These are phyloP conservation scores for Halcyon malimbica DNA, from an alignment of 2,113 vertebrate genomes.

Conservation along the genomic window DNA sequence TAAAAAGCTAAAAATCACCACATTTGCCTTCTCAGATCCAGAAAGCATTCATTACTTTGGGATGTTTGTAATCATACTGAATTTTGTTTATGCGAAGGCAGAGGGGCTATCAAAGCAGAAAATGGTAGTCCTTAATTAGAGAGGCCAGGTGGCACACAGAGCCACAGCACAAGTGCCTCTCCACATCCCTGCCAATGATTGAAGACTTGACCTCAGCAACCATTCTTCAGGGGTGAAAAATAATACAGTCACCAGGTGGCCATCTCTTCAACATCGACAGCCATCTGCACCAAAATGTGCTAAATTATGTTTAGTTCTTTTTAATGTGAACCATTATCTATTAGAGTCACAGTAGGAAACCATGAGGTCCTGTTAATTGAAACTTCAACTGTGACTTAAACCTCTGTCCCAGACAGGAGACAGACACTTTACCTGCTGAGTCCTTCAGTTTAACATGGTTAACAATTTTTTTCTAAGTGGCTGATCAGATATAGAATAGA, in stretches of 20 bases:
- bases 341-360: constrained; percentile 56
- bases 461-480: neutral
- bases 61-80: constrained; percentile 3
- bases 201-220: constrained; percentile 57
- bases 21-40: neutral
- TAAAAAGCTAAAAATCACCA: constrained; percentile 5
- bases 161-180: constrained; percentile 40
- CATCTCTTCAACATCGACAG: constrained; percentile 53
- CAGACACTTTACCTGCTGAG: constrained; percentile 35
- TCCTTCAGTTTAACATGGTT: neutral
- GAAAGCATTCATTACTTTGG: neutral
- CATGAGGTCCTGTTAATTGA: constrained; percentile 53
- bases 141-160: constrained; percentile 66
- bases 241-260: constrained; percentile 65
- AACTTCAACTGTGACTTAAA: constrained; percentile 51
- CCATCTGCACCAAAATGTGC: constrained; percentile 52
- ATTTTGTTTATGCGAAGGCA: constrained; percentile 23
- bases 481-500: neutral
- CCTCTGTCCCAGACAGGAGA: constrained; percentile 31
- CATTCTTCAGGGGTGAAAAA: constrained; percentile 61
- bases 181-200: constrained; percentile 31
- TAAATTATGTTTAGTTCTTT: constrained; percentile 67
- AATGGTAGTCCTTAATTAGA: constrained; percentile 64
- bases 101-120: constrained; percentile 61
- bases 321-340: constrained; percentile 64